Evolutionary conservation across 2,797 vertebrate species (phyloP), one percentile per base, ranked within the genome.

Genomic region (Chloroceryle amazona): DNA sequence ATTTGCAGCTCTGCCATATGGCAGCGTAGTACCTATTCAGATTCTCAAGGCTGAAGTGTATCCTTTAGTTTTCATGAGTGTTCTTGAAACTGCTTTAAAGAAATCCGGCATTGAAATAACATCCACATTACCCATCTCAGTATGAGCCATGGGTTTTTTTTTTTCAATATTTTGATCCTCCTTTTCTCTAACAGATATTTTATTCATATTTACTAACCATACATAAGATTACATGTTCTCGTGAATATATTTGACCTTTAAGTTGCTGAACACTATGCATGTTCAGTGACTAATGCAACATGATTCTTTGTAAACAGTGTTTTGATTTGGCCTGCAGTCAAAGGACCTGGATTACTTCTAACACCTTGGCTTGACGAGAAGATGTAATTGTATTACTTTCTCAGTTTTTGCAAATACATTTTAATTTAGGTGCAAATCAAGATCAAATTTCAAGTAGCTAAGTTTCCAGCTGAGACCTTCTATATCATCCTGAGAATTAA

Each of bases 221-320:
- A 78, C 29, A 22, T 68, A 86, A 89, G 68, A 89, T 86, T 71
- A 81, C 66, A 72, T 58, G 63, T 91, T 90, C 84, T 81, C 80
- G 87, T 90, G 17, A 94, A 89, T 89, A 22, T 89, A 79, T 90
- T 81, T 95, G 78, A 93, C 93, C 83, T 94, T 93, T 90, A 89
- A 46, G 75, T 70, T 84, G 52, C 49, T 88, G 54, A 95, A 81
- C 29, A 42, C 42, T 46, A 70, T 39, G 54, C 33, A 86, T 78
- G 62, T 78, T 94, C 46, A 95, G 60, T 79, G 71, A 91, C 63
- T 83, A 88, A 82, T 51, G 25, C 28, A 46, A 81, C 37, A 71
- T 25, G 46, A 84, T 71, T 85, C 46, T 86, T 65, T 67, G n/a
- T 92, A 78, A 96, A 78, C 44, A 71, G 51, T 74, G 57, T 74